phyloP scores from a whole-genome alignment of 2,888 invertebrate genomes.

The Pterostichus madidus region DNA sequence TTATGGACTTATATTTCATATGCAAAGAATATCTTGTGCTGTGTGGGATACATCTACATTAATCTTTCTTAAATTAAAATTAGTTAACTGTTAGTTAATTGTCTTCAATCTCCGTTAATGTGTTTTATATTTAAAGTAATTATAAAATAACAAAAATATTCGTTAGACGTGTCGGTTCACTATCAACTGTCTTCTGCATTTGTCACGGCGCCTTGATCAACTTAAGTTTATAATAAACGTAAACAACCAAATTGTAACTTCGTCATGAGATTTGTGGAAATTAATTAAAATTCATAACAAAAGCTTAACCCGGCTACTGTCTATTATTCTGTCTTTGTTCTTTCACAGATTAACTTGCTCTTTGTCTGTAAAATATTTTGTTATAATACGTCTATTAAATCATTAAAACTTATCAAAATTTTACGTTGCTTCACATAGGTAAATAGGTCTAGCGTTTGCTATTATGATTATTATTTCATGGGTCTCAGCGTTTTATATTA shows the following conservation, averaged over 20 bases:
- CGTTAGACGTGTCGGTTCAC: neutral
- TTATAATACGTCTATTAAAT: conserved; percentile 41
- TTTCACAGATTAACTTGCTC: conserved; percentile 5
- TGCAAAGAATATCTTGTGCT: too few species aligned
- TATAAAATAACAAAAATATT: neutral
- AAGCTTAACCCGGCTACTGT: conserved; percentile 47
- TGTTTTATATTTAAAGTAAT: too few species aligned
- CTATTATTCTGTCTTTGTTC: conserved; percentile 39
- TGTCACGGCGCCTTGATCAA: conserved; percentile 37
- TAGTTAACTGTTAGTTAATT: too few species aligned
- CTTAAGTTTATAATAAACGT: conserved; percentile 57
- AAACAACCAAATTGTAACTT: conserved; percentile 58
- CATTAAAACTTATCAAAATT: conserved; percentile 8
- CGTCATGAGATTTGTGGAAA: conserved; percentile 64
- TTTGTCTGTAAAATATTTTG: conserved; percentile 26
- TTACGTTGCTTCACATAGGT: neutral
- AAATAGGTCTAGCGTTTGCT: neutral
- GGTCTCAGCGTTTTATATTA: too few species aligned
- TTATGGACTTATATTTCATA: too few species aligned
- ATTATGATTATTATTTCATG: neutral
- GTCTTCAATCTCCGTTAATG: too few species aligned
- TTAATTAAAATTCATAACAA: conserved; percentile 63
- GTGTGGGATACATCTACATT: too few species aligned
- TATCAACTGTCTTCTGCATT: conserved; percentile 19
- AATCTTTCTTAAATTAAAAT: too few species aligned